These are phyloP conservation scores for Bos indicus DNA, from an alignment of 2,113 vertebrate genomes.

Conservation along the genomic window DNA sequence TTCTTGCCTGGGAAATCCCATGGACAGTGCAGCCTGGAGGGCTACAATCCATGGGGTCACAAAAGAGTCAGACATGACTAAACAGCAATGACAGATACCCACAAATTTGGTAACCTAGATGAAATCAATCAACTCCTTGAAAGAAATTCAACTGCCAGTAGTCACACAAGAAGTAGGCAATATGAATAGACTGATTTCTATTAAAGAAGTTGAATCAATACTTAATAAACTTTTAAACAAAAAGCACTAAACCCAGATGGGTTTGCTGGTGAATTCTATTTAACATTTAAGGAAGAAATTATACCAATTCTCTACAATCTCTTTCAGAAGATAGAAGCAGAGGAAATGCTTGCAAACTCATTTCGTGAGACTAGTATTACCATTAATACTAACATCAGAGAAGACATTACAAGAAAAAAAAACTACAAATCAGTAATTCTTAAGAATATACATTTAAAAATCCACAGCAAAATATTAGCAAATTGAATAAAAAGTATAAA, in stretches of 20 bases:
- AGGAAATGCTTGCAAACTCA: not conserved
- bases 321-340: not conserved
- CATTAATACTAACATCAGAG: not conserved
- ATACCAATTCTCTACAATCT: not conserved
- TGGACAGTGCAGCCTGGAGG: not conserved
- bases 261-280: not conserved
- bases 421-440: not conserved
- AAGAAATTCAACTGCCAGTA: not conserved
- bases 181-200: not conserved
- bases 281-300: not conserved
- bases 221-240: not conserved
- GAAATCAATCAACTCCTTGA: not conserved
- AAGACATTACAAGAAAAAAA: not conserved
- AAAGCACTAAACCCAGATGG: not conserved
- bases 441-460: not conserved
- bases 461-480: not conserved
- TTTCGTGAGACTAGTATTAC: not conserved
- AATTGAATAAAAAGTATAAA: not conserved
- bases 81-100: not conserved
- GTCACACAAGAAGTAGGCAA: not conserved
- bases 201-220: not conserved
- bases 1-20: not conserved
- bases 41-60: not conserved
- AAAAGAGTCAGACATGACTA: not conserved
- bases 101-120: not conserved